These are phyloP conservation scores for Iguana delicatissima DNA, from an alignment of 2,797 vertebrate species.

Conservation along the genomic window DNA sequence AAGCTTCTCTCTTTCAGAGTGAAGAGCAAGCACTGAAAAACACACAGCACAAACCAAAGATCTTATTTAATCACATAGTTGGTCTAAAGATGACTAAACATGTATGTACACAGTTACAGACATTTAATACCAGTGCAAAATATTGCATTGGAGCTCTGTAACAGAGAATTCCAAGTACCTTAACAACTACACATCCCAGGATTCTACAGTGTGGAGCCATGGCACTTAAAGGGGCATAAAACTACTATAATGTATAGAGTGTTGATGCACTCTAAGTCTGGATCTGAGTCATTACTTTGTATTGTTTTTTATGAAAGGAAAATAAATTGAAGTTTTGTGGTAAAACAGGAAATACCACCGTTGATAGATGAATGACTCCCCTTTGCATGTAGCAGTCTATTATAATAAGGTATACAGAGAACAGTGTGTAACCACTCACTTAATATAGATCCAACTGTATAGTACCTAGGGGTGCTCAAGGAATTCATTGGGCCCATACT, in stretches of 20 bases:
- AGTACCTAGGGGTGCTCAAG: background rate
- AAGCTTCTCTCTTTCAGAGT: background rate
- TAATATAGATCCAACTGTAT: background rate
- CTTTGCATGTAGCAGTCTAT: background rate
- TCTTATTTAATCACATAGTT: background rate
- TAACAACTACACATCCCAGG: too few species aligned
- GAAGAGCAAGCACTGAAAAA: conserved; percentile 3
- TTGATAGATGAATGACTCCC: background rate
- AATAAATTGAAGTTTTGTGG: background rate
- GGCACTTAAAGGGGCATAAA: too few species aligned
- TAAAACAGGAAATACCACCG: background rate
- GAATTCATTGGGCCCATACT: background rate
- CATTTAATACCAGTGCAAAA: too few species aligned
- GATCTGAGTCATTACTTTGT: too few species aligned
- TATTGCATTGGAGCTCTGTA: too few species aligned
- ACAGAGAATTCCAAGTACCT: too few species aligned
- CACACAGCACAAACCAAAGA: background rate
- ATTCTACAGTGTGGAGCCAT: too few species aligned
- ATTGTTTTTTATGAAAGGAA: background rate
- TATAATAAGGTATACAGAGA: background rate
- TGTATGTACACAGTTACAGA: too few species aligned
- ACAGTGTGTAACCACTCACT: background rate
- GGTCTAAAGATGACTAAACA: too few species aligned
- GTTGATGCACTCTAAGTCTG: too few species aligned
- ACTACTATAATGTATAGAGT: too few species aligned